A percentile compares a stretch with the other conserved stretches of the same genome.
Evolutionary conservation across 2,888 invertebrate genomes (phyloP).

Genomic region (Acrobeloides nanus): DNA sequence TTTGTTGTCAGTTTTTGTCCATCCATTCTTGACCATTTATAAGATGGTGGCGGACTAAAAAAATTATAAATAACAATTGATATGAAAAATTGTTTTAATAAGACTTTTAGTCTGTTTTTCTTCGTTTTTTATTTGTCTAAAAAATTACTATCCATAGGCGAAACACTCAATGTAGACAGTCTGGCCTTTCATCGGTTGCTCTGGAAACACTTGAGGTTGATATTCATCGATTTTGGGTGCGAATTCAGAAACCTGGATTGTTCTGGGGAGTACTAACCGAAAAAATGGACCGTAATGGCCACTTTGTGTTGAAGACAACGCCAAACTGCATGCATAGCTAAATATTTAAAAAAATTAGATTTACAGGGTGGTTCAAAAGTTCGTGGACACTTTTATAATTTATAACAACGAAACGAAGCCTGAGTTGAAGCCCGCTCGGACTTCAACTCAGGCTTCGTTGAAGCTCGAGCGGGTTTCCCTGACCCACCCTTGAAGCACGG

Average conservation of each 20-base stretch:
- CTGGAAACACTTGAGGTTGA: conserved; percentile 46
- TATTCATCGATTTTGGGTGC: conserved; percentile 39
- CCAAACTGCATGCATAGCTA: conserved; percentile 49
- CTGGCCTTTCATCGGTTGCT: conserved; percentile 39
- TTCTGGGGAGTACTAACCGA: conserved; percentile 30
- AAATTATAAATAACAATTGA: not conserved
- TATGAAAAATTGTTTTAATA: conserved; percentile 1
- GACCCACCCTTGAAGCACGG: too few relatives aligned
- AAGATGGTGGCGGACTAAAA: conserved; percentile 44
- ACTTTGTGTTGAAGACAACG: conserved; percentile 38
- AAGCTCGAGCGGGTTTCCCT: too few relatives aligned
- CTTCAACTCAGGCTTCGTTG: too few relatives aligned
- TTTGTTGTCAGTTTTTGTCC: conserved; percentile 33
- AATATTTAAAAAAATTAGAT: conserved; percentile 12
- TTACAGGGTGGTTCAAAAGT: conserved; percentile 1
- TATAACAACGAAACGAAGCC: too few relatives aligned
- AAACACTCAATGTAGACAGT: conserved; percentile 51
- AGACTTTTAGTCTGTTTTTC: conserved; percentile 5
- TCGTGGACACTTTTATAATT: too few relatives aligned
- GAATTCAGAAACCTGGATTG: conserved; percentile 19
- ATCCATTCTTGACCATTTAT: conserved; percentile 45
- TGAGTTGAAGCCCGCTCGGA: too few relatives aligned
- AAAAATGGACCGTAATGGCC: conserved; percentile 53
- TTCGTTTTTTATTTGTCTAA: too few relatives aligned
- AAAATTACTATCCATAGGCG: conserved; percentile 48